These are phyloP conservation scores for Allolobophora icterica DNA, from an alignment of 2,888 invertebrate genomes.

Conservation along the genomic window DNA sequence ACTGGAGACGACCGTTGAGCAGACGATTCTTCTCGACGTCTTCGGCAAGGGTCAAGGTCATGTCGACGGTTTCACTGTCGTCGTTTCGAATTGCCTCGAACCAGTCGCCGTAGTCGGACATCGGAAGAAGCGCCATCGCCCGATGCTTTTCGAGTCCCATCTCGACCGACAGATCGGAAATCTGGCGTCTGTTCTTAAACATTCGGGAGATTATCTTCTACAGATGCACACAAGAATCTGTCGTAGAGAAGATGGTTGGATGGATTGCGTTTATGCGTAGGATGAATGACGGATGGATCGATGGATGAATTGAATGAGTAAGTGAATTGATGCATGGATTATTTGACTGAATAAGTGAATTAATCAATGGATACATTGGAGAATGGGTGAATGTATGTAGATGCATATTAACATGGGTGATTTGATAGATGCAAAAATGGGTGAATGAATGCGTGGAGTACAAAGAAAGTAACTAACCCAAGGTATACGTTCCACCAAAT, in stretches of 20 bases:
- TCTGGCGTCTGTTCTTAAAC: background rate
- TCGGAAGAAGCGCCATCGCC: background rate
- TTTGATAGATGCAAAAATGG: background rate
- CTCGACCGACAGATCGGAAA: constrained; percentile 5
- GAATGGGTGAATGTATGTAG: too few relatives aligned
- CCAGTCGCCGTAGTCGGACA: constrained; percentile 17
- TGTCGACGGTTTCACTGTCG: constrained; percentile 18
- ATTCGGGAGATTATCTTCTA: background rate
- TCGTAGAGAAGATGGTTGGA: background rate
- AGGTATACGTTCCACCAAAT: background rate
- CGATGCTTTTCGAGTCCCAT: background rate
- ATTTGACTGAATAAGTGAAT: too few relatives aligned
- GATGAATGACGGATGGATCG: background rate
- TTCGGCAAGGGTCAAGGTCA: background rate
- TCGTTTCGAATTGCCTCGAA: constrained; percentile 1
- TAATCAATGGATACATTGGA: background rate
- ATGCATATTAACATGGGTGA: background rate
- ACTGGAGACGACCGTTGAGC: constrained; percentile 28
- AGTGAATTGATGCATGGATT: too few relatives aligned
- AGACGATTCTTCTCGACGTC: background rate
- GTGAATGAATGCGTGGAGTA: background rate
- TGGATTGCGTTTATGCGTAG: background rate
- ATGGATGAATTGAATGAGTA: background rate
- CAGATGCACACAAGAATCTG: background rate
- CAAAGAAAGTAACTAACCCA: background rate